Conservation (phyloP, 2,113 vertebrate species). For the Psittacula cyanocephala region DNA sequence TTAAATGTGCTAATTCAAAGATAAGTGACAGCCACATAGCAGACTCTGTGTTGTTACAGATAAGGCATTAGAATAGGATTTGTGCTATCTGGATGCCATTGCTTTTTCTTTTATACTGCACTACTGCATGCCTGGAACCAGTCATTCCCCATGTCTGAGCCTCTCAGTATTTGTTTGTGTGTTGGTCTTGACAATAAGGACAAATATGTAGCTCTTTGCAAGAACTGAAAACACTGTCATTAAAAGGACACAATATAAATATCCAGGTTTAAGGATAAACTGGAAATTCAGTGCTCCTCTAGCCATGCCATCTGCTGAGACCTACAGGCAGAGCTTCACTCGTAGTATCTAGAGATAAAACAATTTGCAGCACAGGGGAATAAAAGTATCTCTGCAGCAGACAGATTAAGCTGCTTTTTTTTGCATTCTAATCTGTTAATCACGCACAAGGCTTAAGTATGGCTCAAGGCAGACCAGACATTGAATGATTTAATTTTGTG, state of each 20-base stretch:
- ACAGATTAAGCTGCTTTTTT: conserved; percentile 46
- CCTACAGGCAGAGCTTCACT: neutral
- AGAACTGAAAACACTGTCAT: neutral
- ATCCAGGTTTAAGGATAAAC: neutral
- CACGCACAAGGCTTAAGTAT: conserved; percentile 16
- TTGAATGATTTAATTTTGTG: conserved; percentile 38
- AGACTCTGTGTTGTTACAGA: neutral
- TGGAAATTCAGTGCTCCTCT: neutral
- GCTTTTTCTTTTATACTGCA: neutral
- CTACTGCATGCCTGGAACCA: neutral
- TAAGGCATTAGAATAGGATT: neutral
- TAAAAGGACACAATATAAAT: neutral
- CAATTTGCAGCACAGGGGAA: conserved; percentile 9
- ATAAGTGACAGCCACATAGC: neutral
- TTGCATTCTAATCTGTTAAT: conserved; percentile 56
- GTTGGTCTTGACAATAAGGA: neutral
- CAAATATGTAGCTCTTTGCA: neutral
- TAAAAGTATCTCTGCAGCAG: conserved; percentile 22
- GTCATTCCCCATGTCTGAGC: neutral
- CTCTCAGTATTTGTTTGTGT: neutral
- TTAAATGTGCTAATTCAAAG: neutral
- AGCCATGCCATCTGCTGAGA: conserved; percentile 10
- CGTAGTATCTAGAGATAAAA: neutral
- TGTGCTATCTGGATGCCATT: neutral
- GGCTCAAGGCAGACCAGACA: conserved; percentile 44